These are phyloP conservation scores for Oscheius onirici DNA, from an alignment of 2,888 invertebrate genomes.

Conservation along the genomic window DNA sequence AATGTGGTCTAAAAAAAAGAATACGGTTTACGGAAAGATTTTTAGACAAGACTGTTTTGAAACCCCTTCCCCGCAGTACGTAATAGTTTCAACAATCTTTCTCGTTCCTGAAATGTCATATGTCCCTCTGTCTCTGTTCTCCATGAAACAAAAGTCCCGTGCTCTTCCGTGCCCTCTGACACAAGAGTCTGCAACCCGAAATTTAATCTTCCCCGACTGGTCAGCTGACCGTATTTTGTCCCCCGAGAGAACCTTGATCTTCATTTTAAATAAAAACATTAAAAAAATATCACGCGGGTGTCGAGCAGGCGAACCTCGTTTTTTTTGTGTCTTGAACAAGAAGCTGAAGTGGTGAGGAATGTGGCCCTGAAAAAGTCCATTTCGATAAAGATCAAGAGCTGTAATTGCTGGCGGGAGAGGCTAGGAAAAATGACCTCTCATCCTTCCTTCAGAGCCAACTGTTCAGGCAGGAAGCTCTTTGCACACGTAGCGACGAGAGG, in stretches of 20 bases:
- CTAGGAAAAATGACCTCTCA: constrained; percentile 15
- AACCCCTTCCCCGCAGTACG: too few species aligned
- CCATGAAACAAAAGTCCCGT: too few species aligned
- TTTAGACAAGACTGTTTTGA: too few species aligned
- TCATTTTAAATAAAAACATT: not conserved
- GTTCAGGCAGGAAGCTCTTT: not conserved
- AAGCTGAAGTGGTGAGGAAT: constrained; percentile 2
- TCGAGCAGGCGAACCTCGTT: constrained; percentile 19
- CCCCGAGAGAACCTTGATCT: not conserved
- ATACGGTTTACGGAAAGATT: too few species aligned
- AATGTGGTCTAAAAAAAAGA: too few species aligned
- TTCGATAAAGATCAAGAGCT: not conserved
- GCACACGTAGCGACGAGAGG: too few species aligned
- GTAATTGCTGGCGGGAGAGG: not conserved
- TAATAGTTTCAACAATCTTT: too few species aligned
- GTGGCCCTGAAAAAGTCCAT: not conserved
- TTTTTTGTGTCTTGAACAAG: constrained; percentile 7
- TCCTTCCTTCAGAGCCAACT: not conserved
- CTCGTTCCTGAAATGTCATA: too few species aligned
- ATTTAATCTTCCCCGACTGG: not conserved
- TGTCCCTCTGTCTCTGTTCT: too few species aligned
- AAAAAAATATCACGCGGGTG: not conserved
- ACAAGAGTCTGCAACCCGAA: not conserved
- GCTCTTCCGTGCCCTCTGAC: too few species aligned
- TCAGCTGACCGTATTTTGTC: constrained; percentile 20